Percentiles rank a stretch among this genome's conserved stretches.
These are phyloP conservation scores for Scomber colias DNA, from an alignment of 2,113 vertebrate species.

Conservation along the genomic window DNA sequence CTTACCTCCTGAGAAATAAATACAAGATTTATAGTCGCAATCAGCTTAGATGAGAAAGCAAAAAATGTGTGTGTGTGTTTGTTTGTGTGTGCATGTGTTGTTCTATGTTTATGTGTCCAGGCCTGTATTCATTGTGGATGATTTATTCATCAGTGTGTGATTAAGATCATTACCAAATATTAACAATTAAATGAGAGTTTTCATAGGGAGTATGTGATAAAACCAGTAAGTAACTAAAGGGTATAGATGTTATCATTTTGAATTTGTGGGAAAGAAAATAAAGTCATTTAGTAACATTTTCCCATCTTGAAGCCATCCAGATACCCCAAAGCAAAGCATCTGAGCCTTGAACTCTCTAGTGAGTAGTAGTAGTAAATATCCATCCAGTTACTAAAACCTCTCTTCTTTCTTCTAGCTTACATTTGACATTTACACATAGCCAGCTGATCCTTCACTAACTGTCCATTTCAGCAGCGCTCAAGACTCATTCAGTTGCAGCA, in stretches of 20 bases:
- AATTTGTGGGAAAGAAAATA: neutral
- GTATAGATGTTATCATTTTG: neutral
- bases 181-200: neutral
- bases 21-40: conserved; percentile 44
- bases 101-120: neutral
- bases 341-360: neutral
- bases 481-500: neutral
- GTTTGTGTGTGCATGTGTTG: neutral
- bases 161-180: neutral
- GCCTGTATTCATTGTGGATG: neutral
- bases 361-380: too few relatives aligned
- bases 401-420: conserved; percentile 23
- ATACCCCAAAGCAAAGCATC: neutral
- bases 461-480: conserved; percentile 6
- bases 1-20: conserved; percentile 54
- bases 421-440: conserved; percentile 51
- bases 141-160: neutral
- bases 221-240: neutral
- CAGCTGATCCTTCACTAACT: conserved; percentile 25
- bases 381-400: conserved; percentile 9
- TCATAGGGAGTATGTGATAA: neutral
- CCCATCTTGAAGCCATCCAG: neutral
- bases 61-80: neutral
- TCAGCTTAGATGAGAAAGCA: conserved; percentile 57
- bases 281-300: neutral